A percentile compares a stretch with the other conserved stretches of the same genome.
phyloP scores from a whole-genome alignment of 2,888 invertebrate genomes.

The Chloroclystis v-ata region DNA sequence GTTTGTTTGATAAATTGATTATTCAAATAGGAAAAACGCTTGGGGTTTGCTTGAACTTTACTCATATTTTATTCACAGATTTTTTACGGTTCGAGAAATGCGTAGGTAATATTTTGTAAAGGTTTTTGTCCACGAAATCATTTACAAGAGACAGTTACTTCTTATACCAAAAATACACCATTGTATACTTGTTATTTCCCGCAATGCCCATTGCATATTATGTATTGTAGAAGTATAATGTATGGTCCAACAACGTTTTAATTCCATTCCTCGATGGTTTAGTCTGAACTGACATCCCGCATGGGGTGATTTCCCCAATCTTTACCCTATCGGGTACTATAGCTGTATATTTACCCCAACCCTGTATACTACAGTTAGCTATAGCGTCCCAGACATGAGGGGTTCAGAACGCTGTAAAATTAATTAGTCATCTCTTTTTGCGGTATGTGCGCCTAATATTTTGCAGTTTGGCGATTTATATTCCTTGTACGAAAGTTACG shows the following conservation, averaged over 20 bases:
- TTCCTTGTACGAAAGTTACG: neutral
- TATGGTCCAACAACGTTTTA: constrained; percentile 2
- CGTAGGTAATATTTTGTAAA: constrained; percentile 60
- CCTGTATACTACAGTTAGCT: constrained; percentile 11
- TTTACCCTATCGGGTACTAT: constrained; percentile 18
- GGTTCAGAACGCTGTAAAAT: constrained; percentile 15
- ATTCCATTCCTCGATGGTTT: constrained; percentile 11
- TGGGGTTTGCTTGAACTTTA: constrained; percentile 71
- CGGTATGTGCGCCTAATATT: constrained; percentile 3
- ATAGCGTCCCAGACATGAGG: constrained; percentile 20
- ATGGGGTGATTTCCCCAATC: constrained; percentile 20
- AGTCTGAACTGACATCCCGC: constrained; percentile 18
- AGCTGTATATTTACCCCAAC: constrained; percentile 17
- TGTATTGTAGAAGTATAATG: no score
- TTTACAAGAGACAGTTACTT: constrained; percentile 1
- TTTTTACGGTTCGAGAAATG: constrained; percentile 65
- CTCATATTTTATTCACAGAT: constrained; percentile 76
- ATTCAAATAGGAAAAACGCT: constrained; percentile 77
- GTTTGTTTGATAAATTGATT: constrained; percentile 77
- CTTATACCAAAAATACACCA: neutral
- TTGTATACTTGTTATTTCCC: no score
- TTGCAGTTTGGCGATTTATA: neutral
- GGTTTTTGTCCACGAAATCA: constrained; percentile 36
- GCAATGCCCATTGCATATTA: no score
- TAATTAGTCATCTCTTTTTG: constrained; percentile 18